These are phyloP conservation scores for Microctonus brassicae DNA, from an alignment of 2,888 invertebrate genomes.

Conservation along the genomic window DNA sequence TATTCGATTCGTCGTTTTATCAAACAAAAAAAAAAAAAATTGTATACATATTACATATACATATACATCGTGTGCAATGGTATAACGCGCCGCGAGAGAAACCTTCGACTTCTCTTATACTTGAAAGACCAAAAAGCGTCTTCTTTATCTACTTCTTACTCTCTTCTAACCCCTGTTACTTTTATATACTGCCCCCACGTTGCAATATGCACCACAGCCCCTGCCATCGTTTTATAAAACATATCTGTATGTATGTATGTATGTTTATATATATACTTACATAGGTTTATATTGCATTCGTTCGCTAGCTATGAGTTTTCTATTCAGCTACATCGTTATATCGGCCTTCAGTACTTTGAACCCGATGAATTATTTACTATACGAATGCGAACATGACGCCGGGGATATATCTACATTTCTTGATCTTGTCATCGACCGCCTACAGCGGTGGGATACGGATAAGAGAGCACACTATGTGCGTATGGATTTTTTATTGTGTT, in stretches of 20 bases:
- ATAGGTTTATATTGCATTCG: not conserved
- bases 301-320: constrained; percentile 3
- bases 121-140: constrained; percentile 35
- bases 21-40: constrained; percentile 28
- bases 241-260: no score
- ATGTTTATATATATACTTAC: not conserved
- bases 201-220: not conserved
- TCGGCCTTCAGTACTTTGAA: constrained; percentile 47
- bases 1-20: constrained; percentile 44
- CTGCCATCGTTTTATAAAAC: not conserved
- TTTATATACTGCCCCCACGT: not conserved
- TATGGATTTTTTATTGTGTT: constrained; percentile 21
- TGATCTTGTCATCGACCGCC: constrained; percentile 55
- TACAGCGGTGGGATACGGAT: constrained; percentile 29
- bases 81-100: constrained; percentile 7
- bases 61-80: not conserved
- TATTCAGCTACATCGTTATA: constrained; percentile 37
- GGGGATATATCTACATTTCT: constrained; percentile 54
- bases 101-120: constrained; percentile 21
- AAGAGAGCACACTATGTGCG: constrained; percentile 12
- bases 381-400: constrained; percentile 51
- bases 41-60: no score
- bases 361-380: constrained; percentile 60
- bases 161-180: not conserved
- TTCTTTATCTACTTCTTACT: constrained; percentile 21